Evolutionary conservation across 2,113 vertebrate genomes (phyloP), one percentile per base, ranked within the genome.

Genomic region (Pygoscelis adeliae): DNA sequence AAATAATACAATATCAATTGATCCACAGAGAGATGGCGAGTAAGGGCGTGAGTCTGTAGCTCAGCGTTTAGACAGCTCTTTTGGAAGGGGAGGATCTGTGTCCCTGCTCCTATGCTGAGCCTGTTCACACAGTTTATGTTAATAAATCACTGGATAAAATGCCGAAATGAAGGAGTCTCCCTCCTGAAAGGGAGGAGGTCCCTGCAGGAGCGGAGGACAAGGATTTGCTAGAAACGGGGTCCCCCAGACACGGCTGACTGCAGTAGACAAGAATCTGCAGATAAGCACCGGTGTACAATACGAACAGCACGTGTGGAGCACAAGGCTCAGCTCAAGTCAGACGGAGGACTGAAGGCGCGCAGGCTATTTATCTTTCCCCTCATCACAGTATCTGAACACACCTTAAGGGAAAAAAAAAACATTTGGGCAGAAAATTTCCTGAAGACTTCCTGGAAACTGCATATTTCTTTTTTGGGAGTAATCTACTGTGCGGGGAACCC

Each of bases 271-370:
- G 13, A 20, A 21, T 6, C 18, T 36, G 44, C 44, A 25, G 62
- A 19, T 10, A 19, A 46, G 26, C 27, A 8, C 27, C 1, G 1
- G 46, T 15, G 23, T 42, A 26, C 13, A 14, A 34, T 7, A 16
- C 3, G 2, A 36, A 44, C 5, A 6, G 46, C 46, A 44, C 4
- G 2, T 2, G 59, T 5, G 61, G 36, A 27, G 61, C 19, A 25
- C 12, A 11, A 62, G 36, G 23, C 47, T 40, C 27, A 9, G 59
- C 22, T 79, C 47, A 20, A 26, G 47, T 22, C 34, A 11, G 44
- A 44, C 0, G 15, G 11, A 80, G 29, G n/a, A 42, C n/a, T 26
- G 58, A n/a, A n/a, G 49, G 42, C 20, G 26, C 2, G 0, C 15
- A 27, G 20, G 42, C 27, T 15, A 10, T 44, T 58, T 30, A 6